Percentiles rank a stretch among this genome's conserved stretches.
These are phyloP conservation scores for Phocoena phocoena DNA, from an alignment of 2,113 vertebrate genomes.

Conservation along the genomic window DNA sequence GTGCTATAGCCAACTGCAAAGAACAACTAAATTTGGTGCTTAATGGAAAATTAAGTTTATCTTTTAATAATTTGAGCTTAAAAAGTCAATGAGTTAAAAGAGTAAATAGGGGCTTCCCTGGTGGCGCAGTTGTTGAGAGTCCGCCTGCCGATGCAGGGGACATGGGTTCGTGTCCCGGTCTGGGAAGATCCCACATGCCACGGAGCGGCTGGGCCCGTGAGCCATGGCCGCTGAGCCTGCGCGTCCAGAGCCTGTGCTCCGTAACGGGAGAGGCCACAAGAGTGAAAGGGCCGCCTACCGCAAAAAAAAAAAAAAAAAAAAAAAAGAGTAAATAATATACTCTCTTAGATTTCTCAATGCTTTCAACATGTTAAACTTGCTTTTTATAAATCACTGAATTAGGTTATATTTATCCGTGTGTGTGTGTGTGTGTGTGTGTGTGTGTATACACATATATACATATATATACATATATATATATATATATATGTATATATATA, in stretches of 20 bases:
- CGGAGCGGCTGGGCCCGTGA: too few relatives aligned
- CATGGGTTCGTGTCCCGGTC: too few relatives aligned
- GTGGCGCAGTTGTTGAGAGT: too few relatives aligned
- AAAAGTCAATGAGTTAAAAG: not conserved
- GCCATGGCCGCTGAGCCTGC: too few relatives aligned
- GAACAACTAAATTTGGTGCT: slow-evolving; percentile 21
- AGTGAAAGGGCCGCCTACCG: too few relatives aligned
- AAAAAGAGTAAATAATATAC: not conserved
- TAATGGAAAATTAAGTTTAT: slow-evolving; percentile 35
- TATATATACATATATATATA: not conserved
- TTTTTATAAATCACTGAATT: slow-evolving; percentile 37
- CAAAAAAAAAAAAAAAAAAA: too few relatives aligned
- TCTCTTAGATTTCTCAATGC: slow-evolving; percentile 3
- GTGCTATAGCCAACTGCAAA: not conserved
- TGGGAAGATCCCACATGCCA: too few relatives aligned
- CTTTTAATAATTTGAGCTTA: slow-evolving; percentile 38
- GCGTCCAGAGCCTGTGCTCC: too few relatives aligned
- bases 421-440: not conserved
- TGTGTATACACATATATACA: too few relatives aligned
- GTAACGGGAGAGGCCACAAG: too few relatives aligned
- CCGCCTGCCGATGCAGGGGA: too few relatives aligned
- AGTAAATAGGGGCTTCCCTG: too few relatives aligned
- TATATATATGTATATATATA: not conserved
- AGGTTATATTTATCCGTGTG: not conserved
- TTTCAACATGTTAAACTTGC: not conserved